Conservation (phyloP, 2,888 invertebrate species). For the Drosophila ochracea region DNA sequence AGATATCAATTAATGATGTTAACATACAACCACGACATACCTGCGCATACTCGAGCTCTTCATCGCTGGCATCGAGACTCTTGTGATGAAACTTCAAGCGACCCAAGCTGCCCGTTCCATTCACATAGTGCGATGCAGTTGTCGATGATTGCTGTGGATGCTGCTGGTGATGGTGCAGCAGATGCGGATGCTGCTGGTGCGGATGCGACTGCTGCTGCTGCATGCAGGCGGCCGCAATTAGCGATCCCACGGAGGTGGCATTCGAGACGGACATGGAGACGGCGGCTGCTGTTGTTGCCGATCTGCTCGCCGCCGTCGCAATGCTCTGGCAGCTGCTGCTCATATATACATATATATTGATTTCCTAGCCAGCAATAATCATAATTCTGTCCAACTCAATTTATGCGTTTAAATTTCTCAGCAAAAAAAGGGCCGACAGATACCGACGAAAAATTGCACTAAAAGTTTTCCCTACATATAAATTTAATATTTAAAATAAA, state of each 20-base stretch:
- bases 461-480: background rate
- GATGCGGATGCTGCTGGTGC: background rate
- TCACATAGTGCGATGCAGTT: slow-evolving; percentile 74
- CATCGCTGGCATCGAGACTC: slow-evolving; percentile 85
- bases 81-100: slow-evolving; percentile 83
- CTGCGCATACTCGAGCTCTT: slow-evolving; percentile 87
- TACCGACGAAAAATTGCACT: slow-evolving; percentile 57
- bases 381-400: slow-evolving; percentile 30
- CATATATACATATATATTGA: slow-evolving; percentile 73
- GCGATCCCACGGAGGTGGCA: slow-evolving; percentile 71
- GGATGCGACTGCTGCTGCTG: slow-evolving; percentile 33
- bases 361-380: slow-evolving; percentile 73
- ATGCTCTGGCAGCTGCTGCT: slow-evolving; percentile 83
- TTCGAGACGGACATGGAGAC: slow-evolving; percentile 71
- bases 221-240: slow-evolving; percentile 68
- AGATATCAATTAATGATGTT: slow-evolving; percentile 37
- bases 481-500: background rate
- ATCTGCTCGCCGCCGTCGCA: slow-evolving; percentile 69
- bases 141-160: slow-evolving; percentile 46
- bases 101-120: slow-evolving; percentile 84
- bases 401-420: slow-evolving; percentile 17
- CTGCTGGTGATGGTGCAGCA: slow-evolving; percentile 31
- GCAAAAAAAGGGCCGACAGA: slow-evolving; percentile 39
- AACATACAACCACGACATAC: slow-evolving; percentile 80
- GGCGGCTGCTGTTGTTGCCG: slow-evolving; percentile 67